Base-by-base conservation (phyloP, 2,797 vertebrate genomes). In the Morus bassanus region DNA sequence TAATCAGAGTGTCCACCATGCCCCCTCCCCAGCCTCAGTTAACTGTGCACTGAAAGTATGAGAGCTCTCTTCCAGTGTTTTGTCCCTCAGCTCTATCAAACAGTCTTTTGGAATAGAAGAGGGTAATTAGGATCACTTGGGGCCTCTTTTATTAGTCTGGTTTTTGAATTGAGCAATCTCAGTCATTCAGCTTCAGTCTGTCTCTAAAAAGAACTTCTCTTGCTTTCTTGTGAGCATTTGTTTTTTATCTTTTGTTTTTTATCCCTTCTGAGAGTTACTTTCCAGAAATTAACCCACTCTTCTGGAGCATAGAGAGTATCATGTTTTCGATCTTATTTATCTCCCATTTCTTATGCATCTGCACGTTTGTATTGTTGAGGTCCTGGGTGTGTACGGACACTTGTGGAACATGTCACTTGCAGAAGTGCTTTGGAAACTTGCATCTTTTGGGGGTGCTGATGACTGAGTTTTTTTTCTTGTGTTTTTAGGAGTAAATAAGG, bases 381-480 rank as follows among this genome's bases (percentile, higher is more conserved):
- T 73, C 10, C 8, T 41, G 37, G 7, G 9, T 56, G 7, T 35
- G 6, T 73, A 6, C 0, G 0, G 51, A 41, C 59, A n/a, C 11
- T 61, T 74, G 60, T 46, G 50, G n/a, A 75, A 72, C 3, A 12
- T 43, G 28, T 57, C 54, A 59, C 18, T 76, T 28, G 25, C 51
- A 61, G 43, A 93, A 86, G 33, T 43, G 10, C 39, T 91, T 88
- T 85, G 64, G 45, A 60, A 89, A 67, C 76, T 50, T 73, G 1
- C 17, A 2, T 63, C 18, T 82, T 76, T 78, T 72, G 46, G 13
- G 28, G 74, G 8, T 76, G 21, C 45, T 61, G 35, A 16, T 77
- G 75, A 60, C 17, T 63, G 39, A 41, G 8, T 2, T 16, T 51
- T 51, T 51, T 64, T 91, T 25, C 37, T 84, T 78, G 37, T 0